Base-by-base conservation (phyloP, 2,888 invertebrate species). In the Dysmachus trigonus region DNA sequence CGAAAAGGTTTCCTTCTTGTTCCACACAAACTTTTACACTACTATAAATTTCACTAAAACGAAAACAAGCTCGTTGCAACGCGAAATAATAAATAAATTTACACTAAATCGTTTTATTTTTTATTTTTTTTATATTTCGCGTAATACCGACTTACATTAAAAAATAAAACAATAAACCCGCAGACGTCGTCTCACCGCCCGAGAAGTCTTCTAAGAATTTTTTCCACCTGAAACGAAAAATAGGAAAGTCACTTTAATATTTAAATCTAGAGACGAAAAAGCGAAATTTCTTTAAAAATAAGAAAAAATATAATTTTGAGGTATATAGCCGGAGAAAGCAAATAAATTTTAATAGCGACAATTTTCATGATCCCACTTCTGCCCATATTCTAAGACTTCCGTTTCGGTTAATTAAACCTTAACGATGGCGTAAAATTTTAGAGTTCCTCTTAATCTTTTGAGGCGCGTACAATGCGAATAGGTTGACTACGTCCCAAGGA, bases 361-460 rank as follows among this genome's bases (percentile, higher is more conserved):
- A 77, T 77, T 77, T 41, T 7, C 47, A 15, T 77, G 47, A 77
- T 77, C 77, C 47, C 22, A 62, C 27, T 47, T 62, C 62, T 62
- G 27, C 13, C 62, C 27, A 22, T 18, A 8, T 22, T 18, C 18
- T 3, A 62, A 62, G 13, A 7, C 62, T 22, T 62, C 62, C 18
- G 8, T 27, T 62, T 22, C 62, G 62, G 62, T 62, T 62, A 62
- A 73, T 35, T 73, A 73, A 73, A 73, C 31, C 18, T 73, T 73
- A 31, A 73, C 31, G 73, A 73, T 73, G 33, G 33, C 73, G 73
- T 73, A 73, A 73, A 83, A 83, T 72, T 83, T 83, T 83, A 83
- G 38, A 83, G 72, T 72, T 83, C 27, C 27, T 83, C 83, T 72
- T 83, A 83, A 83, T 83, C 83, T 83, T n/a, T 72, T 33, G 38